Evolutionary conservation across 2,113 vertebrate species (phyloP).

Genomic region (Sakesphorus luctuosus): DNA sequence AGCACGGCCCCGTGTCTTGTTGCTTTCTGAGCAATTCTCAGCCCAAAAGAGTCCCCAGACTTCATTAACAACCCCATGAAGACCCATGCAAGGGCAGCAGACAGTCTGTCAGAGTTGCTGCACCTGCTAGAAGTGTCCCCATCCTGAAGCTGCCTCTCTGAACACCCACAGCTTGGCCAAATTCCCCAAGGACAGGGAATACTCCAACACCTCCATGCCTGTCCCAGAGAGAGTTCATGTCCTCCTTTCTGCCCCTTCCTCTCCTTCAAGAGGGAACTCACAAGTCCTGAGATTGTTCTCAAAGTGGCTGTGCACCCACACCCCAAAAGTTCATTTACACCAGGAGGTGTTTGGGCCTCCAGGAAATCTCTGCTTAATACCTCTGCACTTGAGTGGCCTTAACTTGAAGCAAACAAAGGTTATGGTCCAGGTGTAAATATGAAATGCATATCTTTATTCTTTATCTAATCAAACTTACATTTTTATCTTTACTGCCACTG

Average conservation of each 20-base stretch:
- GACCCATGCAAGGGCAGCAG: rapidly evolving
- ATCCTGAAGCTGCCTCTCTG: neutral
- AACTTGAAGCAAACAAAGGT: slow-evolving; percentile 35
- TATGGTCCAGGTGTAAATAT: slow-evolving; percentile 43
- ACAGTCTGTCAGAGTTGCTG: neutral
- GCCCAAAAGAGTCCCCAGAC: neutral
- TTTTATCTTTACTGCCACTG: slow-evolving; percentile 70
- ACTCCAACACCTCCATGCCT: neutral
- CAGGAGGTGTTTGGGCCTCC: slow-evolving; percentile 17
- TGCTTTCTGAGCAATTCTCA: neutral
- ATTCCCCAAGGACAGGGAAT: neutral
- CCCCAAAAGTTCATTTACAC: neutral
- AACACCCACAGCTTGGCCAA: neutral
- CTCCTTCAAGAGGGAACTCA: neutral
- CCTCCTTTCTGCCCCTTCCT: neutral
- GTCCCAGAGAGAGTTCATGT: neutral
- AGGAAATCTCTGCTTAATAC: slow-evolving; percentile 36
- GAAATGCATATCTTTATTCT: neutral
- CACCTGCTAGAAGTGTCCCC: neutral
- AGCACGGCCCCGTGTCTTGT: rapidly evolving
- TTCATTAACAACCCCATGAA: rapidly evolving
- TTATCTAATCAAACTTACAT: slow-evolving; percentile 58
- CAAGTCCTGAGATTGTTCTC: neutral
- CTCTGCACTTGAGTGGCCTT: neutral
- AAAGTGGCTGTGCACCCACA: neutral